Percentiles rank a stretch among this genome's conserved stretches.
Evolutionary conservation across 2,888 invertebrate genomes (phyloP).

Genomic region (Cerastoderma edule): DNA sequence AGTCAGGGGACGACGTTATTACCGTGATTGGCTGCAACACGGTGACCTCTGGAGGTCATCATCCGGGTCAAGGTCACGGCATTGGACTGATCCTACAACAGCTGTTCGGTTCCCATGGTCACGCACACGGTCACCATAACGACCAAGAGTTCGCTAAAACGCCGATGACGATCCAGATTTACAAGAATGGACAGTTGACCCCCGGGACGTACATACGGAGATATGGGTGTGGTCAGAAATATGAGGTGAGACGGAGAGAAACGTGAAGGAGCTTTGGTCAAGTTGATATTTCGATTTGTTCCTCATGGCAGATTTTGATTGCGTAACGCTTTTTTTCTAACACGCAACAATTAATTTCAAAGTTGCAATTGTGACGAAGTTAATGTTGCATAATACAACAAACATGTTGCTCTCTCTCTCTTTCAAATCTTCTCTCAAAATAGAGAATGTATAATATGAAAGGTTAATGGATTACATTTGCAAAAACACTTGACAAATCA

Average conservation of each 20-base stretch:
- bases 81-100: slow-evolving; percentile 54
- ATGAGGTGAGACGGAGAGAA: slow-evolving; percentile 73
- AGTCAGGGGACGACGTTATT: slow-evolving; percentile 76
- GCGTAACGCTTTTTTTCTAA: too few species aligned
- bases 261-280: too few species aligned
- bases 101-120: slow-evolving; percentile 49
- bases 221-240: slow-evolving; percentile 73
- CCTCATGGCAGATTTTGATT: too few species aligned
- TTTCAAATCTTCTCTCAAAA: too few species aligned
- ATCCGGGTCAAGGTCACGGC: slow-evolving; percentile 57
- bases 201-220: slow-evolving; percentile 67
- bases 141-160: slow-evolving; percentile 40
- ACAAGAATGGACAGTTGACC: slow-evolving; percentile 72
- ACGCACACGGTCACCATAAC: slow-evolving; percentile 40
- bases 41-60: slow-evolving; percentile 32
- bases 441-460: too few species aligned
- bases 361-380: too few species aligned
- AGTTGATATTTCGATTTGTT: too few species aligned
- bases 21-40: slow-evolving; percentile 67
- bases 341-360: too few species aligned
- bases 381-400: too few species aligned
- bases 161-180: slow-evolving; percentile 69
- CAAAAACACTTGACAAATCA: too few species aligned
- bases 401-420: too few species aligned
- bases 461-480: too few species aligned